Conservation (phyloP, 2,113 vertebrate species). For the Apeltes quadracus region DNA sequence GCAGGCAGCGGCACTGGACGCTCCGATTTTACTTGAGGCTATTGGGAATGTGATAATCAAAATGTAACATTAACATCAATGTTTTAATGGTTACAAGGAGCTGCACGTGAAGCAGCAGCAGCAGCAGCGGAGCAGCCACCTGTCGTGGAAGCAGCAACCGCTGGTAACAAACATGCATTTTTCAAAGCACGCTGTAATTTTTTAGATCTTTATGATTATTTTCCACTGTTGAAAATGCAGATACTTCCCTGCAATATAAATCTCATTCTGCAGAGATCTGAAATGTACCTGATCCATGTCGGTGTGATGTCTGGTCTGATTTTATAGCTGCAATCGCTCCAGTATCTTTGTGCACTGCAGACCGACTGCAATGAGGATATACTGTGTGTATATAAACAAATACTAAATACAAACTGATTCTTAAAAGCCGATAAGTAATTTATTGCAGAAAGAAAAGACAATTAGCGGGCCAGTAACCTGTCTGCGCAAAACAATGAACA, state of each 20-base stretch:
- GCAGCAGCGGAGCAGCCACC: slow-evolving; percentile 6
- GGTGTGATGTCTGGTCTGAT: background rate
- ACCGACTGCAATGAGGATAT: no score
- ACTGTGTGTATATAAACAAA: no score
- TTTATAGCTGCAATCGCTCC: background rate
- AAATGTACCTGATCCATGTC: background rate
- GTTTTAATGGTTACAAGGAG: slow-evolving; percentile 19
- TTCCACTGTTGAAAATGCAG: background rate
- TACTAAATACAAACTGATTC: no score
- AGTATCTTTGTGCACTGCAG: slow-evolving; percentile 9
- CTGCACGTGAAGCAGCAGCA: background rate
- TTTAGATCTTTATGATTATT: background rate
- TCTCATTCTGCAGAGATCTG: background rate
- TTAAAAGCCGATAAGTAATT: no score
- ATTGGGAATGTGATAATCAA: background rate
- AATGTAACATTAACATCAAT: background rate
- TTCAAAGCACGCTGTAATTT: background rate
- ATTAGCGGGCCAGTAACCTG: no score
- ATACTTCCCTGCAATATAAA: background rate
- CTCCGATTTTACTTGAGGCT: background rate
- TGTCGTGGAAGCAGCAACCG: background rate
- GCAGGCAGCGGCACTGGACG: background rate
- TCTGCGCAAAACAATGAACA: no score
- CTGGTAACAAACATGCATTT: slow-evolving; percentile 32
- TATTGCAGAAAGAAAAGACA: no score